phyloP scores from a whole-genome alignment of 2,797 vertebrate genomes.

The Lycodopsis pacificus region DNA sequence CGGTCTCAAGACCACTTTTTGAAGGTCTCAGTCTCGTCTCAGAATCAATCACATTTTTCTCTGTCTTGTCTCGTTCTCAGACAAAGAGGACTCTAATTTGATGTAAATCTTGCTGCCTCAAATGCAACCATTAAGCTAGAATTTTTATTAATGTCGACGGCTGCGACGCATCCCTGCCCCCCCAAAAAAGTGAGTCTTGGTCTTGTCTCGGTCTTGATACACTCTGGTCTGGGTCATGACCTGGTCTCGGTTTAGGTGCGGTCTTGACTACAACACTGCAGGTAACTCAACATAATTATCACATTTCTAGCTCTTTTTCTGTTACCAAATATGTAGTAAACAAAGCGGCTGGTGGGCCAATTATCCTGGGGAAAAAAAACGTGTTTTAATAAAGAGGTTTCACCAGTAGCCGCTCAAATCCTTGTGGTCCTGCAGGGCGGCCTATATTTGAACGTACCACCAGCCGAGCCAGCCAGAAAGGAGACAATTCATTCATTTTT shows the following conservation, averaged over 20 bases:
- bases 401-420: conserved; percentile 27
- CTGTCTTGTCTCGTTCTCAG: background rate
- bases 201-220: background rate
- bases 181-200: background rate
- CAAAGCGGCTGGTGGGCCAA: background rate
- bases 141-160: background rate
- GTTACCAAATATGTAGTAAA: conserved; percentile 5
- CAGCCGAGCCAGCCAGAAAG: background rate
- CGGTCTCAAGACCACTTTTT: background rate
- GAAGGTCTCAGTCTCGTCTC: background rate
- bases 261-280: background rate
- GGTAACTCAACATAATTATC: background rate
- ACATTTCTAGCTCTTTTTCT: background rate
- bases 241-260: no score
- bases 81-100: background rate
- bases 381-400: conserved; percentile 6
- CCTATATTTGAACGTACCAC: conserved; percentile 1
- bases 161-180: background rate
- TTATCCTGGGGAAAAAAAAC: conserved; percentile 10
- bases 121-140: background rate
- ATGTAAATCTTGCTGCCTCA: background rate
- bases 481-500: background rate
- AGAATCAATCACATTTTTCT: background rate
- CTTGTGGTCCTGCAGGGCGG: background rate
- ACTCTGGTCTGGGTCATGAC: background rate